Conservation (phyloP, 2,113 vertebrate genomes). For the Tupaia chinensis region DNA sequence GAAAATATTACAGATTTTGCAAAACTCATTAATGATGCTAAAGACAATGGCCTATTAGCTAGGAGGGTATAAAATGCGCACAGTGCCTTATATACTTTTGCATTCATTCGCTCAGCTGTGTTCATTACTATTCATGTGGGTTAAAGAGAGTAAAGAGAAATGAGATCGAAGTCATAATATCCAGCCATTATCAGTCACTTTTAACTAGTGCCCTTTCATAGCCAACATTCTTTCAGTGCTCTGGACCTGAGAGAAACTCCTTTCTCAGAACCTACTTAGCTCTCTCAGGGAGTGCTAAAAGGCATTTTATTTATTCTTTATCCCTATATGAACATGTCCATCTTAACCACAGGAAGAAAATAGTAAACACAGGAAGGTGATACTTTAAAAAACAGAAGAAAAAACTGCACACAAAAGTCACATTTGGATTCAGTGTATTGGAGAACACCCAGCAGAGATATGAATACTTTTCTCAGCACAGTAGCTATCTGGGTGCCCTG, state of each 20-base stretch:
- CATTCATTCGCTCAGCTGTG: conserved; percentile 71
- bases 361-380: background rate
- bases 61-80: conserved; percentile 35
- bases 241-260: conserved; percentile 29
- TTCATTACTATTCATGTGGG: conserved; percentile 80
- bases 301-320: conserved; percentile 25
- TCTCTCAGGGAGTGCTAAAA: background rate
- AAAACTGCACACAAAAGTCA: background rate
- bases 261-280: conserved; percentile 8
- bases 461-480: background rate
- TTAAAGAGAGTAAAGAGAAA: conserved; percentile 71
- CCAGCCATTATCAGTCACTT: conserved; percentile 75
- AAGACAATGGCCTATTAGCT: conserved; percentile 76
- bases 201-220: conserved; percentile 74
- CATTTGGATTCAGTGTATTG: background rate
- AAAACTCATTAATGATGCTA: conserved; percentile 73
- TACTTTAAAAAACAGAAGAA: background rate
- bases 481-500: background rate
- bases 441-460: background rate
- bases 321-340: conserved; percentile 18
- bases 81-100: conserved; percentile 62
- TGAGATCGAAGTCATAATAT: conserved; percentile 77
- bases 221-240: conserved; percentile 40
- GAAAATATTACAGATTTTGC: conserved; percentile 70
- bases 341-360: conserved; percentile 18